Conservation (phyloP, 2,888 invertebrate species). For the Colletes collaris region DNA sequence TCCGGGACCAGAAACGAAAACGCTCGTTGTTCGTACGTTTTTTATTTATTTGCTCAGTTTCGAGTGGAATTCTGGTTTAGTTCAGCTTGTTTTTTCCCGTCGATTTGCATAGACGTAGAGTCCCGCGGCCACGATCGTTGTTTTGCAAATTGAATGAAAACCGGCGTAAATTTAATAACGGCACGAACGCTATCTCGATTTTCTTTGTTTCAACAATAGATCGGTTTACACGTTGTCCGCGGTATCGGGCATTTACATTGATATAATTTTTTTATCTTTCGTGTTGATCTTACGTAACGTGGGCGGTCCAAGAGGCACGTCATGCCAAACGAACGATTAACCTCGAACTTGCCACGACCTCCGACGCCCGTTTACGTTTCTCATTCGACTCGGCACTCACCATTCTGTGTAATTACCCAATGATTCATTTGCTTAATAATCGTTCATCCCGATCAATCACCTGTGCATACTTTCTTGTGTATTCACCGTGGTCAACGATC, state of each 20-base stretch:
- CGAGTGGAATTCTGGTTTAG: too few relatives aligned
- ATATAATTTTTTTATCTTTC: conserved; percentile 20
- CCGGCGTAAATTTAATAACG: neutral
- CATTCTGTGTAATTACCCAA: conserved; percentile 37
- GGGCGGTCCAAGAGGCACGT: conserved; percentile 53
- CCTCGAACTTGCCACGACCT: conserved; percentile 71
- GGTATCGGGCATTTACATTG: neutral
- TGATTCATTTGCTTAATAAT: conserved; percentile 27
- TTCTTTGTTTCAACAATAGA: neutral
- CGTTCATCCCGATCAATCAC: conserved; percentile 4
- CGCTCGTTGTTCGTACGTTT: too few relatives aligned
- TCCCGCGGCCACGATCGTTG: too few relatives aligned
- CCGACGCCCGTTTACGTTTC: conserved; percentile 49
- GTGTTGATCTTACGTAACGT: conserved; percentile 55
- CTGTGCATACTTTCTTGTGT: neutral
- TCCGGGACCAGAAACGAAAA: too few relatives aligned
- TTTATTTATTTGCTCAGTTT: too few relatives aligned
- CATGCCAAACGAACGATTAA: conserved; percentile 71
- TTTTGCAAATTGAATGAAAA: too few relatives aligned
- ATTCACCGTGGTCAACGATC: neutral
- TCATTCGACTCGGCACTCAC: conserved; percentile 36
- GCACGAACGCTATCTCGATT: too few relatives aligned
- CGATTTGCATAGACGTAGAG: too few relatives aligned
- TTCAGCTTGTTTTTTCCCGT: too few relatives aligned
- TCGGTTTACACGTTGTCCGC: neutral